These are phyloP conservation scores for Drosophila parabipectinata DNA, from an alignment of 1,140 invertebrate genomes.

Conservation along the genomic window DNA sequence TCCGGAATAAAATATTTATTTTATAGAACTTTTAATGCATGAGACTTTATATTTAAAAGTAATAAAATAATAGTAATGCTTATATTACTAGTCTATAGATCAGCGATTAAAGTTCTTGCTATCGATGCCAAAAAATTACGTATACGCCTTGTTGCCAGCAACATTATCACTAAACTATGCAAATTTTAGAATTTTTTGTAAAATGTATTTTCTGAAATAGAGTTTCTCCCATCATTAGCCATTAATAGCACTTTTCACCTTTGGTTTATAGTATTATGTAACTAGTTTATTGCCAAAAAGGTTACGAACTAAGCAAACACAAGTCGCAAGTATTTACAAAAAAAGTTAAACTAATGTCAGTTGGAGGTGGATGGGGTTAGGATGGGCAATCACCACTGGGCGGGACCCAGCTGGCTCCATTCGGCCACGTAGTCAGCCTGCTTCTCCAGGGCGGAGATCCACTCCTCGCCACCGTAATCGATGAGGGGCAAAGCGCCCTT, in stretches of 20 bases:
- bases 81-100: too few relatives aligned
- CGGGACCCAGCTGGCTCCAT: constrained; percentile 88
- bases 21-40: too few relatives aligned
- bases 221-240: too few relatives aligned
- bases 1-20: too few relatives aligned
- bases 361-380: constrained; percentile 12
- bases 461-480: constrained; percentile 89
- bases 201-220: too few relatives aligned
- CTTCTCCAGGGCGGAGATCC: constrained; percentile 88
- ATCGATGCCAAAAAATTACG: too few relatives aligned
- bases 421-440: constrained; percentile 87
- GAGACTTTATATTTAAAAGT: too few relatives aligned
- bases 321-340: constrained; percentile 64
- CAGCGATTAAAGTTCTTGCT: too few relatives aligned
- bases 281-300: constrained; percentile 69
- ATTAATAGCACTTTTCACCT: neutral
- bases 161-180: too few relatives aligned
- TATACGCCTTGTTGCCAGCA: too few relatives aligned
- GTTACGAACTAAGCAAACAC: constrained; percentile 70
- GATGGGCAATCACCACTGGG: constrained; percentile 81
- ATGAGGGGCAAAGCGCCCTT: constrained; percentile 89
- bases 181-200: too few relatives aligned
- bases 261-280: constrained; percentile 53
- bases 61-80: too few relatives aligned
- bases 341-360: constrained; percentile 50